Percentiles rank a stretch among this genome's conserved stretches.
These are phyloP conservation scores for Eupithecia tripunctaria DNA, from an alignment of 2,888 invertebrate genomes.

Conservation along the genomic window DNA sequence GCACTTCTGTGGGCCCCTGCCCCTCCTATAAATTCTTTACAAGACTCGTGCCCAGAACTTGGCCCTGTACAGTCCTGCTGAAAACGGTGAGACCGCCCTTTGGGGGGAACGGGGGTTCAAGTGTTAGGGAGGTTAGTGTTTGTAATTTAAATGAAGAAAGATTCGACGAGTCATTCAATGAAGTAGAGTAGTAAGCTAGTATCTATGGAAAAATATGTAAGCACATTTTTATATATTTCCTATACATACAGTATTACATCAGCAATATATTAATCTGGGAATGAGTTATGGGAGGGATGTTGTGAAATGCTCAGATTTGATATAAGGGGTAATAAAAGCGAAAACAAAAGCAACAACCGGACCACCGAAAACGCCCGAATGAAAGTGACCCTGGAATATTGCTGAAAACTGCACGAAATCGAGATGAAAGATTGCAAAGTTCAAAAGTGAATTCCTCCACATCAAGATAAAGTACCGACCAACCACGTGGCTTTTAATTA, in stretches of 20 bases:
- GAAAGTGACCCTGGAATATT: constrained; percentile 34
- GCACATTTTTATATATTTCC: background rate
- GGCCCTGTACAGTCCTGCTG: constrained; percentile 76
- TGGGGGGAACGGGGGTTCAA: background rate
- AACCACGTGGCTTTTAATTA: constrained; percentile 67
- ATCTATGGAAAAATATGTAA: background rate
- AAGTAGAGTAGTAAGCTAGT: background rate
- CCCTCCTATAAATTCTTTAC: constrained; percentile 81
- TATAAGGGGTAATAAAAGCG: constrained; percentile 6
- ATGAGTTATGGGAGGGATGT: background rate
- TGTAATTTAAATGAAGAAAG: background rate
- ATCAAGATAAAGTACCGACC: constrained; percentile 51
- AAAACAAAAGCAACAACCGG: constrained; percentile 20
- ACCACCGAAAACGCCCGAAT: constrained; percentile 21
- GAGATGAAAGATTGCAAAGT: constrained; percentile 47
- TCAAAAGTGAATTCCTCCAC: constrained; percentile 52
- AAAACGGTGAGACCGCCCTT: constrained; percentile 58
- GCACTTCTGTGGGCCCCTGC: constrained; percentile 47
- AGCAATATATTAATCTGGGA: background rate
- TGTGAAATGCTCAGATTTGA: background rate
- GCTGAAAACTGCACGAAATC: constrained; percentile 26
- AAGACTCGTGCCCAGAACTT: constrained; percentile 76
- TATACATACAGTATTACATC: background rate
- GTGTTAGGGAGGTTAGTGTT: background rate
- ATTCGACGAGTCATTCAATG: background rate